These are phyloP conservation scores for Rhingia rostrata DNA, from an alignment of 2,888 invertebrate genomes.

Conservation along the genomic window DNA sequence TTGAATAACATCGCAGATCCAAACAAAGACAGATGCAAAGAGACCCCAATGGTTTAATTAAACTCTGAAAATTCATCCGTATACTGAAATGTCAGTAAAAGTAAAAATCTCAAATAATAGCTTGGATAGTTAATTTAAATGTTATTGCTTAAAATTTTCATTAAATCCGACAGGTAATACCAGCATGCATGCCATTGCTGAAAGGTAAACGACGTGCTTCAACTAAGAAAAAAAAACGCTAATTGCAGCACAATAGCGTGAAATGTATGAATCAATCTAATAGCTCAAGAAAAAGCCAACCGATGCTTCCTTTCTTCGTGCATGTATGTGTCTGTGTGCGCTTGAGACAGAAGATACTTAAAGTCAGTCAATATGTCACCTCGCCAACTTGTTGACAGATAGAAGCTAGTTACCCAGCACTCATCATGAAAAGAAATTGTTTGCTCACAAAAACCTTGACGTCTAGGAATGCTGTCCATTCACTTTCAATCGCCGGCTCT, in stretches of 20 bases:
- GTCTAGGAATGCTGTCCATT: constrained; percentile 33
- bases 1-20: too few relatives aligned
- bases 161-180: too few relatives aligned
- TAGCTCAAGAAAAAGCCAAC: not conserved
- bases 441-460: constrained; percentile 1
- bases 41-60: too few relatives aligned
- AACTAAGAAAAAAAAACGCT: not conserved
- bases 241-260: not conserved
- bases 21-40: too few relatives aligned
- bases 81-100: too few relatives aligned
- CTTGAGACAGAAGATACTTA: not conserved
- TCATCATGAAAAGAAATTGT: constrained; percentile 33
- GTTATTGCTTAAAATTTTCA: too few relatives aligned
- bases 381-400: constrained; percentile 36
- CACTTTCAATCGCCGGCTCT: constrained; percentile 43
- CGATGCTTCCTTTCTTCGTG: not conserved
- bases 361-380: constrained; percentile 47
- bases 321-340: not conserved
- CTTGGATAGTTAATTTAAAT: too few relatives aligned
- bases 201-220: too few relatives aligned
- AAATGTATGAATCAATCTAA: constrained; percentile 6
- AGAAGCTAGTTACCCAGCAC: constrained; percentile 19
- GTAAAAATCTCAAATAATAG: too few relatives aligned
- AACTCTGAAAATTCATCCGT: too few relatives aligned
- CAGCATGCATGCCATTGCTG: too few relatives aligned